Conservation (phyloP, 1,140 invertebrate species). For the Oedothorax gibbosus region DNA sequence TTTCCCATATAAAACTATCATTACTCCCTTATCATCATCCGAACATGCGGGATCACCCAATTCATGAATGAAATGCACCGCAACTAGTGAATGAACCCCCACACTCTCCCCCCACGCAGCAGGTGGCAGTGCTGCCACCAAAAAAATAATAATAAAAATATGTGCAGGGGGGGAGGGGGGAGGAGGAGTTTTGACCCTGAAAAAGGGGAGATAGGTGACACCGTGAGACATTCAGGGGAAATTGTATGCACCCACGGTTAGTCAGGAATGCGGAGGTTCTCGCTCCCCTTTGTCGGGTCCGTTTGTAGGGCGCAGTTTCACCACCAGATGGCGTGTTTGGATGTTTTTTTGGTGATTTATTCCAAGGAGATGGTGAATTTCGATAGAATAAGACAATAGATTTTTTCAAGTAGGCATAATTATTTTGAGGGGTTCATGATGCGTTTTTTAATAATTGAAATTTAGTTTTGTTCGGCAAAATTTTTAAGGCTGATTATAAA, state of each 20-base stretch:
- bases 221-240: constrained; percentile 46
- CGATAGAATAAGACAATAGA: too few species aligned
- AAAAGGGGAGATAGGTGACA: constrained; percentile 45
- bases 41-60: constrained; percentile 8
- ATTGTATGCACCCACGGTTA: constrained; percentile 38
- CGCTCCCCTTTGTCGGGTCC: neutral
- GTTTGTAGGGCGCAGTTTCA: neutral
- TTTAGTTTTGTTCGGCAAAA: too few species aligned
- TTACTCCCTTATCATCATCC: neutral
- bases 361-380: too few species aligned
- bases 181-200: constrained; percentile 36
- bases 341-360: too few species aligned
- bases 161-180: neutral
- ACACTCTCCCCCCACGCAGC: constrained; percentile 13
- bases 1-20: neutral
- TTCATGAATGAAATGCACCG: constrained; percentile 30
- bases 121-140: constrained; percentile 24
- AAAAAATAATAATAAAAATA: too few species aligned
- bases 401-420: too few species aligned
- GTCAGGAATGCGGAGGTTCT: constrained; percentile 2
- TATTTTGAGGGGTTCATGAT: too few species aligned
- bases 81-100: constrained; percentile 38
- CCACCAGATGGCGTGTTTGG: constrained; percentile 12
- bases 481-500: too few species aligned
- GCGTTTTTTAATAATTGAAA: too few species aligned